These are phyloP conservation scores for Monochamus saltuarius DNA, from an alignment of 1,140 invertebrate genomes.

Conservation along the genomic window DNA sequence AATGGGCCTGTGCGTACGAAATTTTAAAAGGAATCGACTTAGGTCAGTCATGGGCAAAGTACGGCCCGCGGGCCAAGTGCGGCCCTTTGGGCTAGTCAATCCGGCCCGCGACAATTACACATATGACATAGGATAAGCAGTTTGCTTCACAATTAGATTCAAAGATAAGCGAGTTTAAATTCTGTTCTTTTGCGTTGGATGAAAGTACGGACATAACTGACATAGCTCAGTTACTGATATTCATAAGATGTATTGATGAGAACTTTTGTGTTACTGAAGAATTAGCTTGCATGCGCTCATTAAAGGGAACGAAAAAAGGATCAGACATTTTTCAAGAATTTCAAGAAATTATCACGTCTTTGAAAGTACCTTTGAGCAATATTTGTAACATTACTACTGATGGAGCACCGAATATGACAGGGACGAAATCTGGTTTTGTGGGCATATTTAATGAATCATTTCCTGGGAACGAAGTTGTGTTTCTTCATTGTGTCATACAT, in stretches of 20 bases:
- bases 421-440: conserved; percentile 37
- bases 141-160: background rate
- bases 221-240: conserved; percentile 37
- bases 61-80: too few species aligned
- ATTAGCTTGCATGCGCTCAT: conserved; percentile 26
- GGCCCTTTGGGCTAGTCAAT: too few species aligned
- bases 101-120: too few species aligned
- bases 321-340: background rate
- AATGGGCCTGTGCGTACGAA: too few species aligned
- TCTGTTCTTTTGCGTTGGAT: conserved; percentile 43
- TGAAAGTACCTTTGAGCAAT: conserved; percentile 1
- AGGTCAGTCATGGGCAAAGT: too few species aligned
- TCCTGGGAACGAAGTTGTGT: conserved; percentile 18
- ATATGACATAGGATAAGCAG: too few species aligned
- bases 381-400: conserved; percentile 37
- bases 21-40: too few species aligned
- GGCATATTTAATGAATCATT: conserved; percentile 29
- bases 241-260: conserved; percentile 40
- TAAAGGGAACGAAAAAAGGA: too few species aligned
- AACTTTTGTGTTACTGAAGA: conserved; percentile 44
- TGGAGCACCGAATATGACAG: conserved; percentile 45
- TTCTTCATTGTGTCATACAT: conserved; percentile 47
- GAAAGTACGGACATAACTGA: conserved; percentile 46
- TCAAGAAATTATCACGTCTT: background rate
- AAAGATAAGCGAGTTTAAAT: conserved; percentile 34